Evolutionary conservation across 2,888 invertebrate species (phyloP).

Genomic region (Psylliodes chrysocephalus): DNA sequence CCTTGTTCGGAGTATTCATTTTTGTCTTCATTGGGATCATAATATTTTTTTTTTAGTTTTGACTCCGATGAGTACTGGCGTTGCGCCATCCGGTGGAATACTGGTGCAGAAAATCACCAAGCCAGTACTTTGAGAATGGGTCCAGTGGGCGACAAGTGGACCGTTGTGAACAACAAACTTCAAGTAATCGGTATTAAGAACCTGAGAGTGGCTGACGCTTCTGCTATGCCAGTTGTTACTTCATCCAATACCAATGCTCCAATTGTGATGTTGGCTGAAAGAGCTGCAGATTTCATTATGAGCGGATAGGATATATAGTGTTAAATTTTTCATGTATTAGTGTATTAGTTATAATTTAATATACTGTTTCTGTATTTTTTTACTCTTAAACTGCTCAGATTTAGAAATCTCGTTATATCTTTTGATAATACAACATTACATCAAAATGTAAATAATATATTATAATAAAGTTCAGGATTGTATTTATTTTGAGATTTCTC

Average conservation of each 20-base stretch:
- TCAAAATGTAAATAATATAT: no score
- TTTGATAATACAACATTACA: no score
- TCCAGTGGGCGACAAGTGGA: conserved; percentile 71
- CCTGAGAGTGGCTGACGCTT: conserved; percentile 45
- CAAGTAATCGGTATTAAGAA: conserved; percentile 43
- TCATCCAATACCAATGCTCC: conserved; percentile 44
- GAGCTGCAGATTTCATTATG: conserved; percentile 43
- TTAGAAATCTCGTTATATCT: no score
- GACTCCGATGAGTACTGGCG: conserved; percentile 75
- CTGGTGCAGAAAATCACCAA: conserved; percentile 81
- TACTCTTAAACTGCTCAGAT: no score
- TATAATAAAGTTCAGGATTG: no score
- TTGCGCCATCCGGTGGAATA: conserved; percentile 73
- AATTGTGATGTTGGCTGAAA: conserved; percentile 45
- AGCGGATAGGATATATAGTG: background rate
- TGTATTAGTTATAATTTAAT: no score
- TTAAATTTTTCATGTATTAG: no score
- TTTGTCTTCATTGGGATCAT: no score
- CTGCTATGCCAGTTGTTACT: conserved; percentile 40
- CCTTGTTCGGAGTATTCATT: no score
- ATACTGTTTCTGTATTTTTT: no score
- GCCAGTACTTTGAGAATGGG: conserved; percentile 84
- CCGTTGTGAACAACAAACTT: conserved; percentile 63
- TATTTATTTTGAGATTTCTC: no score
- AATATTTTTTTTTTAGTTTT: conserved; percentile 47